A percentile compares a stretch with the other conserved stretches of the same genome.
Evolutionary conservation across 2,888 invertebrate species (phyloP).

Genomic region (Nasonovia ribisnigri): DNA sequence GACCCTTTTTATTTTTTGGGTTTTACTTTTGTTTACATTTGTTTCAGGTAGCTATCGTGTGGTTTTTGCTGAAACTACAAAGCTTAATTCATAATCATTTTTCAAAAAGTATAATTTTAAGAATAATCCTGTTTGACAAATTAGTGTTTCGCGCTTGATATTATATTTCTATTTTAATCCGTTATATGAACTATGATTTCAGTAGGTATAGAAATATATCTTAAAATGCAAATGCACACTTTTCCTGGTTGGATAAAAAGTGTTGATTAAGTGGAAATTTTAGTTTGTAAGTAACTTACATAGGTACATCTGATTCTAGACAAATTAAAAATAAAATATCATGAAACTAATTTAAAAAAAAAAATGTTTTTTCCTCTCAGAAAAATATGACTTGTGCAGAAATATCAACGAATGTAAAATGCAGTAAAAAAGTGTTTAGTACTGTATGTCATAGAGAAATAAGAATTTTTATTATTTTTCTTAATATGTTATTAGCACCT

Average conservation of each 20-base stretch:
- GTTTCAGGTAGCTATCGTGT: slow-evolving; percentile 29
- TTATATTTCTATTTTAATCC: neutral
- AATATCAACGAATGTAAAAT: no score
- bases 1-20: slow-evolving; percentile 48
- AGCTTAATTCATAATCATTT: neutral
- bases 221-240: neutral
- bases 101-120: neutral
- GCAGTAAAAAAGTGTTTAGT: no score
- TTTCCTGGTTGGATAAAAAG: neutral
- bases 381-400: no score
- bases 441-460: no score
- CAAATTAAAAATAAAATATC: neutral
- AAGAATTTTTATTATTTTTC: no score
- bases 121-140: neutral
- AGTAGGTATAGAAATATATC: neutral
- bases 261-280: neutral
- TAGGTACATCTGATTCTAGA: neutral
- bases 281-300: neutral
- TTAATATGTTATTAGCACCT: no score
- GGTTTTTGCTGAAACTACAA: neutral
- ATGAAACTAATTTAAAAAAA: neutral
- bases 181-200: neutral
- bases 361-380: no score
- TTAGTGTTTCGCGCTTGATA: neutral
- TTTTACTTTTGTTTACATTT: slow-evolving; percentile 33